Conservation (phyloP, 2,113 vertebrate genomes). For the Struthidea cinerea region DNA sequence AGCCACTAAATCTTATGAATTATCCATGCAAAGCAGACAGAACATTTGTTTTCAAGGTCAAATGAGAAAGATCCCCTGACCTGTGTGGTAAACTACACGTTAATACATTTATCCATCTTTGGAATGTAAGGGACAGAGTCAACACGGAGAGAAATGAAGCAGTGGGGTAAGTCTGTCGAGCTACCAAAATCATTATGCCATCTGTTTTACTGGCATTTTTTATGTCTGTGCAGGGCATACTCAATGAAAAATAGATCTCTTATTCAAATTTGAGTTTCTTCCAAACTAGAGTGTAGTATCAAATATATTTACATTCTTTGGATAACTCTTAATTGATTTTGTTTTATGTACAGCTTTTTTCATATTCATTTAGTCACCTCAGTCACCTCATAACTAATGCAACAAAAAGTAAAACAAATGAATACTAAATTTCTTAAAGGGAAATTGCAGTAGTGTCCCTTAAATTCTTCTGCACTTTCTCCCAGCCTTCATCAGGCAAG, state of each 20-base stretch:
- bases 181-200: constrained; percentile 11
- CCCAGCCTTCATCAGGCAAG: background rate
- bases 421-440: background rate
- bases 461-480: background rate
- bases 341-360: background rate
- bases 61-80: constrained; percentile 31
- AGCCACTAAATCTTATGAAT: constrained; percentile 52
- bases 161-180: background rate
- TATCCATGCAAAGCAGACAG: constrained; percentile 46
- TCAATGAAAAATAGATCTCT: background rate
- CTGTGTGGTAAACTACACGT: background rate
- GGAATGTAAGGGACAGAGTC: constrained; percentile 21
- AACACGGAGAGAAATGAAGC: constrained; percentile 7
- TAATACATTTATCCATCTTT: constrained; percentile 46
- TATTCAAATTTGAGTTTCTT: background rate
- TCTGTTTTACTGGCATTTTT: constrained; percentile 5
- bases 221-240: background rate
- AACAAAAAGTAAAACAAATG: background rate
- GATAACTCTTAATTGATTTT: background rate
- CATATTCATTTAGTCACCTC: background rate
- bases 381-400: background rate
- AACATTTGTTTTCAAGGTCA: constrained; percentile 57
- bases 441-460: background rate
- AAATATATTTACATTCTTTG: background rate
- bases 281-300: background rate